Conservation (phyloP, 2,888 invertebrate genomes). For the Pachydiplax longipennis region DNA sequence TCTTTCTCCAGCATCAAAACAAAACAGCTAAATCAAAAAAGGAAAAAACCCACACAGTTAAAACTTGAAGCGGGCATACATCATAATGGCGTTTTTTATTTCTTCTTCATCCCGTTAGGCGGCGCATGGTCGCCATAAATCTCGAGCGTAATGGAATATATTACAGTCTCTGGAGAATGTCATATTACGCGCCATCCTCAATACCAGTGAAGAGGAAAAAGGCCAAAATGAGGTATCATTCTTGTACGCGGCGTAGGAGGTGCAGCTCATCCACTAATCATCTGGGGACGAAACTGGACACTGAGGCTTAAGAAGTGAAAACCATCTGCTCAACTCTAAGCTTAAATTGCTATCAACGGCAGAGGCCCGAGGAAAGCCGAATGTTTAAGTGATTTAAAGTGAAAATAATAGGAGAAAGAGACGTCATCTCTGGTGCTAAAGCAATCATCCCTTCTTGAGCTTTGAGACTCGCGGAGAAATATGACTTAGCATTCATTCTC, state of each 20-base stretch:
- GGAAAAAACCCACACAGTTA: background rate
- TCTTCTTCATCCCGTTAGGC: background rate
- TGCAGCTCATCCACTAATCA: background rate
- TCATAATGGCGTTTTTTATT: background rate
- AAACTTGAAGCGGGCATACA: background rate
- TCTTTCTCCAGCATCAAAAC: background rate
- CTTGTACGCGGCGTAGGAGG: background rate
- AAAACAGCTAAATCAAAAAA: background rate
- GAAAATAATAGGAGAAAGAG: background rate
- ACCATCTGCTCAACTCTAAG: background rate
- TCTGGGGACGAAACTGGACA: background rate
- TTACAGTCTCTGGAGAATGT: background rate
- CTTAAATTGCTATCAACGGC: background rate
- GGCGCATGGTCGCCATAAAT: background rate
- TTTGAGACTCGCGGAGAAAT: too few species aligned
- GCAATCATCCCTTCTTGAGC: too few species aligned
- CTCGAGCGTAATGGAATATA: background rate
- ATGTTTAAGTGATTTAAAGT: background rate
- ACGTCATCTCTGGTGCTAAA: too few species aligned
- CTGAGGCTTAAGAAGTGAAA: background rate
- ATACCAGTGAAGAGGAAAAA: background rate
- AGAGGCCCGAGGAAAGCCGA: background rate
- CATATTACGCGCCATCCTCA: background rate
- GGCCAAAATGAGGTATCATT: background rate
- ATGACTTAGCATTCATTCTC: too few species aligned